Evolutionary conservation across 2,113 vertebrate species (phyloP).

Genomic region (Etheostoma spectabile): DNA sequence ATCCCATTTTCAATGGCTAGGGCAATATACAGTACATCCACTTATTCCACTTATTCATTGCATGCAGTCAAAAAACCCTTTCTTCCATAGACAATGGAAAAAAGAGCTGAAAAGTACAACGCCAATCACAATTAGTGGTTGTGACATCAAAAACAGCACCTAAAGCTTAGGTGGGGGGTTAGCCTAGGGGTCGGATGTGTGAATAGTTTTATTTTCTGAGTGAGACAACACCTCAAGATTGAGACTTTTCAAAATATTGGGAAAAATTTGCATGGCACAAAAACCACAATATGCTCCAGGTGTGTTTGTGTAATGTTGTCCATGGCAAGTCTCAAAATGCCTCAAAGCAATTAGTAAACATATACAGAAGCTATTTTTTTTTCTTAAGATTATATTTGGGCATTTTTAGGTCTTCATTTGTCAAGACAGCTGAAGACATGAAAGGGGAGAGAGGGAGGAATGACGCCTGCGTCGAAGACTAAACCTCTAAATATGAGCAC

Average conservation of each 20-base stretch:
- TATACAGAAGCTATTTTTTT: background rate
- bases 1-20: constrained; percentile 54
- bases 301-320: background rate
- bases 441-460: too few relatives aligned
- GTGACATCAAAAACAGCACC: constrained; percentile 1
- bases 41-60: constrained; percentile 22
- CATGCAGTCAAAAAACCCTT: constrained; percentile 34
- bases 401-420: too few relatives aligned
- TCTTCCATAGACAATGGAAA: constrained; percentile 1
- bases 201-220: background rate
- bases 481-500: too few relatives aligned
- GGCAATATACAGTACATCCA: constrained; percentile 21
- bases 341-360: too few relatives aligned
- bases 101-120: background rate
- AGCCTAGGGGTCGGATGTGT: constrained; percentile 1
- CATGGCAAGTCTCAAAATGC: too few relatives aligned
- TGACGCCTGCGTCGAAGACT: too few relatives aligned
- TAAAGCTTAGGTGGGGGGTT: too few relatives aligned
- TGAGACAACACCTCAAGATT: background rate
- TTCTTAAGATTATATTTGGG: too few relatives aligned
- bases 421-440: too few relatives aligned
- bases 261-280: background rate
- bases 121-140: constrained; percentile 1
- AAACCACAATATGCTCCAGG: background rate
- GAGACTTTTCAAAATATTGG: too few relatives aligned